Evolutionary conservation across 1,140 invertebrate species (phyloP).

Genomic region (Penaeus indicus): DNA sequence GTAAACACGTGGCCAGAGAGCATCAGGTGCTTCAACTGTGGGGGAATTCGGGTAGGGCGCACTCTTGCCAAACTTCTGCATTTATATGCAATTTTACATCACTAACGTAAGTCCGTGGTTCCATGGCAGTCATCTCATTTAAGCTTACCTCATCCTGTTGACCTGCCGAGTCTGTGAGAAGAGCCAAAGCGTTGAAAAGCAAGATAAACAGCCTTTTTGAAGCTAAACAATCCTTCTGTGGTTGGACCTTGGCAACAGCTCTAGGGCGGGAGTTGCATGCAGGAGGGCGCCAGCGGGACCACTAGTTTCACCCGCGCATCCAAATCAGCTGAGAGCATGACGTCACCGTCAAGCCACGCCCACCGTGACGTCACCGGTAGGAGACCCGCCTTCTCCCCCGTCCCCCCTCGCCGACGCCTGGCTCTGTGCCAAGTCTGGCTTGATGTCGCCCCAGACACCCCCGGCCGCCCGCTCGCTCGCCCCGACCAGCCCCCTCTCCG

Average conservation of each 20-base stretch:
- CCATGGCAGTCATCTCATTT: too few relatives aligned
- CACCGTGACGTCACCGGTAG: conserved; percentile 32
- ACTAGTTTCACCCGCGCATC: conserved; percentile 28
- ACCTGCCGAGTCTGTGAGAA: too few relatives aligned
- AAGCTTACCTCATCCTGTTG: too few relatives aligned
- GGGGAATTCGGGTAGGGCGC: conserved; percentile 29
- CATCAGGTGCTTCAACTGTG: conserved; percentile 35
- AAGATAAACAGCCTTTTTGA: too few relatives aligned
- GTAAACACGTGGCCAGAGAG: conserved; percentile 41
- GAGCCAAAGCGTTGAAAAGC: too few relatives aligned
- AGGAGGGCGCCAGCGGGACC: conserved; percentile 14
- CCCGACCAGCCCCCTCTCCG: conserved; percentile 14
- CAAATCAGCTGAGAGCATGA: conserved; percentile 42
- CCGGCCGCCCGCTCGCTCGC: conserved; percentile 15
- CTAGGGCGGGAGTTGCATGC: conserved; percentile 11
- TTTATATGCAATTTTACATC: neutral
- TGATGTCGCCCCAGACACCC: conserved; percentile 17
- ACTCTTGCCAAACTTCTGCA: conserved; percentile 26
- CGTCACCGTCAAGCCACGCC: conserved; percentile 25
- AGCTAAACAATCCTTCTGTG: too few relatives aligned
- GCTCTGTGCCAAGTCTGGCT: conserved; percentile 33
- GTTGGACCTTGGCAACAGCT: conserved; percentile 15
- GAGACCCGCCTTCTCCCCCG: conserved; percentile 9
- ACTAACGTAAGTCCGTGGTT: too few relatives aligned
- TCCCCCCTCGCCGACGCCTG: conserved; percentile 23